phyloP scores from a whole-genome alignment of 2,888 invertebrate species.

The Ecliptopera silaceata region DNA sequence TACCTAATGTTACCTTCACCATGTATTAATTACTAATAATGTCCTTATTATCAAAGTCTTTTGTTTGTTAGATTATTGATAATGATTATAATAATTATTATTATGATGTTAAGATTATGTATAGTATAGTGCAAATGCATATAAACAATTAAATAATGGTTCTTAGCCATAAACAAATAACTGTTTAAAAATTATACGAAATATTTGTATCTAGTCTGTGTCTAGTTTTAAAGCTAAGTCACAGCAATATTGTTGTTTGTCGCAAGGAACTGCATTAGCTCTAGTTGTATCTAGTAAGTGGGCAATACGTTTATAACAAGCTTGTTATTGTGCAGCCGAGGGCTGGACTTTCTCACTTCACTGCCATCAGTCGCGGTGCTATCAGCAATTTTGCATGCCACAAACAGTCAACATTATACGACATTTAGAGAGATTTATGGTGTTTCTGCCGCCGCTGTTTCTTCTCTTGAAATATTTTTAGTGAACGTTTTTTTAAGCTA shows the following conservation, averaged over 20 bases:
- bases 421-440: constrained; percentile 30
- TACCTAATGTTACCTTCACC: no score
- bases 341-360: constrained; percentile 40
- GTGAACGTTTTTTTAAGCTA: constrained; percentile 7
- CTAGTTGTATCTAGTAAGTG: constrained; percentile 27
- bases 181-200: no score
- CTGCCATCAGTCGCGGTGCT: constrained; percentile 52
- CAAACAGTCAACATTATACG: constrained; percentile 41
- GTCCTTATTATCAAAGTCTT: no score
- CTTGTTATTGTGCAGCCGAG: constrained; percentile 45
- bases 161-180: no score
- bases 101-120: no score
- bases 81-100: no score
- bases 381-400: constrained; percentile 62
- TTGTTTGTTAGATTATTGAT: no score
- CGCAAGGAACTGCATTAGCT: not conserved
- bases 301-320: constrained; percentile 44
- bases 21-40: no score
- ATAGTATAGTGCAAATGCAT: no score
- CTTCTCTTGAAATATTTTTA: constrained; percentile 7
- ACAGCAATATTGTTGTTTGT: not conserved
- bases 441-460: constrained; percentile 22
- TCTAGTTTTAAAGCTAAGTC: no score
- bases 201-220: no score
- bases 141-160: no score